Base-by-base conservation (phyloP, 1,140 invertebrate species). In the Cyclargus thomasi region DNA sequence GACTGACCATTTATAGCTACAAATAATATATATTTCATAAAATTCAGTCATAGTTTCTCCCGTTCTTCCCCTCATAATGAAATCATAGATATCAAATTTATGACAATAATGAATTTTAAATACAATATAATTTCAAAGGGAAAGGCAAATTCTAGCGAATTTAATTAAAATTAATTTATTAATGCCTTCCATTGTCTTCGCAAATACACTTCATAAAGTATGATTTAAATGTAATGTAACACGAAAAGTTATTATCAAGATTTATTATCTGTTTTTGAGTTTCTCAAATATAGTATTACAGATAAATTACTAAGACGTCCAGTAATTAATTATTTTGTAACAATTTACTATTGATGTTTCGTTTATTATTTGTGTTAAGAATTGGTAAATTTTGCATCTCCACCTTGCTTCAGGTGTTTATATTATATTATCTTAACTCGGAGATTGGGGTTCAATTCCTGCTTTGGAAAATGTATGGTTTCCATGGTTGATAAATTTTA, bases 111-210 rank as follows among this genome's bases (percentile, higher is more conserved):
- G 20, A 59, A 59, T 59, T 20, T 20, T 59, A 21, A 59, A 59
- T 18, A 59, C 18, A 59, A 11, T 59, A 21, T 59, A 5, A 18
- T 59, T 20, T 20, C 18, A 59, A 59, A 20, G 55, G 18, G 18
- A 59, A 20, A 47, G 17, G 55, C 55, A 59, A 59, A 59, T 59
- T 20, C 10, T 59, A 11, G 11, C 1, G 21, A 21, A 59, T 59
- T 59, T 59, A 59, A 59, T 59, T 59, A 59, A 59, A 59, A 59
- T 59, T 59, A 59, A 59, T 59, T 59, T 59, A 21, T 59, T n/a
- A 59, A 59, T 59, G 20, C 55, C 17, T 5, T 18, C 53, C 53
- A 59, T 59, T 59, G 55, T 55, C 53, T 55, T 55, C 18, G 18
- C 10, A 59, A 59, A 59, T 59, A 59, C 17, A 59, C 55, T 59